phyloP scores from a whole-genome alignment of 1,140 invertebrate genomes.

The Eurosta solidaginis region DNA sequence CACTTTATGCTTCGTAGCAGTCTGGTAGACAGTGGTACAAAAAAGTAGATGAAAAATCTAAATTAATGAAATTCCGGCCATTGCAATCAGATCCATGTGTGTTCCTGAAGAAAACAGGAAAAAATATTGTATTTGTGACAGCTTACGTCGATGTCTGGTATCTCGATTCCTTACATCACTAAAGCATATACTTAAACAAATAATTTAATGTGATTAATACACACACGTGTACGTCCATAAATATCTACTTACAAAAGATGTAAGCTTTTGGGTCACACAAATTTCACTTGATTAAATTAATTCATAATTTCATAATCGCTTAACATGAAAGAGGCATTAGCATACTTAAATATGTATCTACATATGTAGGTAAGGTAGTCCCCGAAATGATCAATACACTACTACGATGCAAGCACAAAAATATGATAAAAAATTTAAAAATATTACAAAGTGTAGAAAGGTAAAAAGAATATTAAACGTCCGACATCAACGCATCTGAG shows the following conservation, averaged over 20 bases:
- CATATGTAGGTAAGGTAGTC: too few species aligned
- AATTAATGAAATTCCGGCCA: too few species aligned
- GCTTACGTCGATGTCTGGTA: too few species aligned
- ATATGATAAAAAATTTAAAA: not conserved
- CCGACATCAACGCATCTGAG: not conserved
- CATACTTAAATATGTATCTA: too few species aligned
- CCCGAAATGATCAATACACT: not conserved
- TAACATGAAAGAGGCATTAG: constrained; percentile 25
- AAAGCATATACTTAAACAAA: not conserved
- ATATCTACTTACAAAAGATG: not conserved
- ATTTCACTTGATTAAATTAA: constrained; percentile 24
- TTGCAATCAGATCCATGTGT: too few species aligned
- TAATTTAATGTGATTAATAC: not conserved
- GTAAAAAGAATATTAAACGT: constrained; percentile 2
- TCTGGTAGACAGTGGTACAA: too few species aligned
- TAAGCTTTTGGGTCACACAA: constrained; percentile 4
- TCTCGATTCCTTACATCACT: too few species aligned
- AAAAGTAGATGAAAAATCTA: too few species aligned
- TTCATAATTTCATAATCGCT: constrained; percentile 20
- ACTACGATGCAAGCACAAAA: not conserved
- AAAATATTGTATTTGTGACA: too few species aligned
- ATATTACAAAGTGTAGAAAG: constrained; percentile 14
- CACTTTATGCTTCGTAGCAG: too few species aligned
- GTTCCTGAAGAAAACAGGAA: too few species aligned
- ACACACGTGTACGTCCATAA: not conserved